These are phyloP conservation scores for Tachycineta bicolor DNA, from an alignment of 2,113 vertebrate species.

Conservation along the genomic window DNA sequence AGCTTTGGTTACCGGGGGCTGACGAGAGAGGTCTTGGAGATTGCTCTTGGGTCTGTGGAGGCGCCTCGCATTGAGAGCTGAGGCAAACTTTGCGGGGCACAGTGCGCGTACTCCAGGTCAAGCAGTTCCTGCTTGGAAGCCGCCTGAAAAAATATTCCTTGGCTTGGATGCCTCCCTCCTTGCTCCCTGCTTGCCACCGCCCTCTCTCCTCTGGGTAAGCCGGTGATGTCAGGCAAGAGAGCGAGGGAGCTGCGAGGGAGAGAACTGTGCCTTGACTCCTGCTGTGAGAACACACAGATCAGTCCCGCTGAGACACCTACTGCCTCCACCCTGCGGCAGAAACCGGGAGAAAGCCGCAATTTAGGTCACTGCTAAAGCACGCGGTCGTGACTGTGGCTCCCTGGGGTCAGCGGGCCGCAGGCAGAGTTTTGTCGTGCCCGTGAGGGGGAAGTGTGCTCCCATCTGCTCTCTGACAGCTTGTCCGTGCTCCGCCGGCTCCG, in stretches of 20 bases:
- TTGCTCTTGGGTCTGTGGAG: not conserved
- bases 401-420: not conserved
- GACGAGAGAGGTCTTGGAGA: not conserved
- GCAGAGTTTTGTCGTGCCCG: not conserved
- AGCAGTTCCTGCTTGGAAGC: not conserved
- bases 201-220: not conserved
- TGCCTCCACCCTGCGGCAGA: not conserved
- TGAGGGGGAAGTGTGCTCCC: not conserved
- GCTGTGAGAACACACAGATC: not conserved
- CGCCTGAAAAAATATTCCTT: not conserved
- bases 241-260: not conserved
- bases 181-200: not conserved
- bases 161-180: not conserved
- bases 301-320: not conserved
- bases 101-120: rapidly evolving
- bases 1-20: not conserved
- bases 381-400: rapidly evolving
- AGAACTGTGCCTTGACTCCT: not conserved
- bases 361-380: not conserved
- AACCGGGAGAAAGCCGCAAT: not conserved
- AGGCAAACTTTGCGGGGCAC: not conserved
- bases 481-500: rapidly evolving
- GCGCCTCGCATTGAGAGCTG: not conserved
- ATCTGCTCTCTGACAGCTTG: rapidly evolving
- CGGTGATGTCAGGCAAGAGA: not conserved